Evolutionary conservation across 1,140 invertebrate species (phyloP), one percentile per base, ranked within the genome.

Genomic region (Tenebrio molitor): DNA sequence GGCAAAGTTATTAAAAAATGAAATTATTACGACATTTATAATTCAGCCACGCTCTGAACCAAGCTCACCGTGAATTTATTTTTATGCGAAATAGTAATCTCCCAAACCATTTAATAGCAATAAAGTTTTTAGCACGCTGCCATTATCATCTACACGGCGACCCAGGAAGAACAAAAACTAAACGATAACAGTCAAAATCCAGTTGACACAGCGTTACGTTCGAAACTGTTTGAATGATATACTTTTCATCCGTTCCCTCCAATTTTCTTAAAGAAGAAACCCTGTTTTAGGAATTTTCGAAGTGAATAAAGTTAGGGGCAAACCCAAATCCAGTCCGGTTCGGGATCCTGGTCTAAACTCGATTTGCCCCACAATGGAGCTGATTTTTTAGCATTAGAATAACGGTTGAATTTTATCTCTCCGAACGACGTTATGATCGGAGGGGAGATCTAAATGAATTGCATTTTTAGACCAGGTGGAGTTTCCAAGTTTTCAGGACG

Each of bases 1-100:
- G 50, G 50, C 50, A 58, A 58, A 58, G 50, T 58, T 58, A 58
- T 58, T 58, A 58, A 58, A 58, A 58, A 58, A 58, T 58, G 50
- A 58, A 58, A 58, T 58, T 58, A 58, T 58, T 58, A 58, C 23
- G 50, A 58, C 50, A 58, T 58, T 58, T 58, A 58, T 58, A 58
- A 58, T 58, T 58, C 50, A 58, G 50, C 50, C 50, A 58, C 50
- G 50, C 50, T 58, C 23, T 58, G 50, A 58, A 58, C 50, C 50
- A 58, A 58, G 23, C 50, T 58, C 50, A 58, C 50, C 50, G 50
- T 58, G 50, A 58, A 58, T 58, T 58, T 58, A 58, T 58, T 58
- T 58, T 58, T 58, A 58, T 58, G 50, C 50, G 50, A 58, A 58
- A 58, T 58, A 29, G 50, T 58, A 58, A 58, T 58, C 50, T 58